phyloP scores from a whole-genome alignment of 2,888 invertebrate species.

The Cheilosia vulpina region DNA sequence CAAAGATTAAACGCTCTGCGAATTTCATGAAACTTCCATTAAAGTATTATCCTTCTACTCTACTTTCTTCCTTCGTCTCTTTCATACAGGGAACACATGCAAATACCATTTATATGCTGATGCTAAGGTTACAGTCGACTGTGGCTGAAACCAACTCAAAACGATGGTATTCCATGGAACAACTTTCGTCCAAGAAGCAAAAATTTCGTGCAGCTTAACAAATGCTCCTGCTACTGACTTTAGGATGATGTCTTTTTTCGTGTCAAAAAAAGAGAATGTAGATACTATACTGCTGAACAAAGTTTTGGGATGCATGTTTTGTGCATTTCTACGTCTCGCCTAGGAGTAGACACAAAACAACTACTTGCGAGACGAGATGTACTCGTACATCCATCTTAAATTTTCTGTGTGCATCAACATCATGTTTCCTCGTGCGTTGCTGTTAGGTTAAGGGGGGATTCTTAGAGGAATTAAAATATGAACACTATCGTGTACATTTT shows the following conservation, averaged over 20 bases:
- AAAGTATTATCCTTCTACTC: conserved; percentile 65
- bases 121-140: conserved; percentile 62
- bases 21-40: conserved; percentile 71
- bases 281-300: conserved; percentile 47
- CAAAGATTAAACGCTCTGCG: conserved; percentile 68
- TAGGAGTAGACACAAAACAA: conserved; percentile 57
- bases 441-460: conserved; percentile 13
- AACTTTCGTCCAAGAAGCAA: conserved; percentile 65
- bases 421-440: conserved; percentile 49
- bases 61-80: neutral
- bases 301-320: conserved; percentile 66
- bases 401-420: conserved; percentile 61
- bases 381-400: conserved; percentile 58
- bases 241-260: conserved; percentile 41
- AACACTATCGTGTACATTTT: conserved; percentile 55
- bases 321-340: conserved; percentile 54
- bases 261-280: conserved; percentile 33
- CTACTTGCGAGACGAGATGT: conserved; percentile 40
- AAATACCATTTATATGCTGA: conserved; percentile 69
- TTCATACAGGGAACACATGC: conserved; percentile 52
- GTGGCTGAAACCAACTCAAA: conserved; percentile 46
- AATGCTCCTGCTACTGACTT: conserved; percentile 65
- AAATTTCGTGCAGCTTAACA: conserved; percentile 68
- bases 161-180: conserved; percentile 39
- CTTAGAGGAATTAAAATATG: conserved; percentile 52